These are phyloP conservation scores for Eptatretus burgeri DNA, from an alignment of 2,113 vertebrate species.

Conservation along the genomic window DNA sequence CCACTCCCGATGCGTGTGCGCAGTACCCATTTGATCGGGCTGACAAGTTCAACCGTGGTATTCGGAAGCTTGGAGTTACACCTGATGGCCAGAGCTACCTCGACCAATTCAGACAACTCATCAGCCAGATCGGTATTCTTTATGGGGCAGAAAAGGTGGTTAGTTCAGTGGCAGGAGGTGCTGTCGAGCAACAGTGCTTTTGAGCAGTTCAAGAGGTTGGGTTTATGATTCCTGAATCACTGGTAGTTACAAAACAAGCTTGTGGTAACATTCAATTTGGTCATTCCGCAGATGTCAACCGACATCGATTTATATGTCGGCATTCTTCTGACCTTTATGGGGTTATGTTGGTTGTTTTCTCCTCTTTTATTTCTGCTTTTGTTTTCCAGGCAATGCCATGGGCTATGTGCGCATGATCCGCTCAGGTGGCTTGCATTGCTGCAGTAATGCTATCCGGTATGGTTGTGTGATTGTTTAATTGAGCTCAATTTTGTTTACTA, in stretches of 20 bases:
- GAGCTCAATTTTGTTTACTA: no score
- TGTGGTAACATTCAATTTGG: no score
- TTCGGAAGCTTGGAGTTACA: constrained; percentile 78
- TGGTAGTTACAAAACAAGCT: no score
- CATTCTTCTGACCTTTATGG: no score
- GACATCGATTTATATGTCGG: no score
- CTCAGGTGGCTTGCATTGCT: constrained; percentile 85
- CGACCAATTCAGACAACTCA: constrained; percentile 89
- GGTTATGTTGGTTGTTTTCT: constrained; percentile 3
- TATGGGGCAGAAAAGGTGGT: no score
- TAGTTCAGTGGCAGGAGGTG: no score
- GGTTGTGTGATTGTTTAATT: neutral
- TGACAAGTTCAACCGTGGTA: constrained; percentile 93
- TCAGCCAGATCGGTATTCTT: constrained; percentile 72
- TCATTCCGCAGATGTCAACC: no score
- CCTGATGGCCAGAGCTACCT: constrained; percentile 92
- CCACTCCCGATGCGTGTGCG: constrained; percentile 10
- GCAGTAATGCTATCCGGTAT: constrained; percentile 90
- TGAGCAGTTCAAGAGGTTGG: no score
- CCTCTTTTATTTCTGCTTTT: constrained; percentile 10
- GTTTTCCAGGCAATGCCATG: constrained; percentile 61
- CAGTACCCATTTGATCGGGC: constrained; percentile 94
- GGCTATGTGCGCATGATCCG: constrained; percentile 94
- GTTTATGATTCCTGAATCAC: no score
- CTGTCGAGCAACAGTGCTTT: no score